Percentiles rank a stretch among this genome's conserved stretches.
Conservation (phyloP, 2,797 vertebrate genomes). For the Euphonia xanthogaster region DNA sequence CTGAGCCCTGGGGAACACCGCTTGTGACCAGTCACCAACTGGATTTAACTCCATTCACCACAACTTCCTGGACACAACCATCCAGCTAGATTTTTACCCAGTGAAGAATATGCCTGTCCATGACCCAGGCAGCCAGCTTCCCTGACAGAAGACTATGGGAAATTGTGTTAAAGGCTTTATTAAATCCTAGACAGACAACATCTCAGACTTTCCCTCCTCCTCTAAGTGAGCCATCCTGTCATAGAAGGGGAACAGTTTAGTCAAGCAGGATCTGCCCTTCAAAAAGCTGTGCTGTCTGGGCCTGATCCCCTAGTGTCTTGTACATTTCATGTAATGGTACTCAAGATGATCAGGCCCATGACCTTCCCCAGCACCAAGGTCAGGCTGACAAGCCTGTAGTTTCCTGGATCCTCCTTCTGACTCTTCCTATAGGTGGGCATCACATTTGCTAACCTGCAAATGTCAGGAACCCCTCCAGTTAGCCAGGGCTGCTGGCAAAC, state of each 20-base stretch:
- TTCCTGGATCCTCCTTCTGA: neutral
- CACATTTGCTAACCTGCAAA: neutral
- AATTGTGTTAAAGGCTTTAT: neutral
- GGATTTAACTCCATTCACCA: neutral
- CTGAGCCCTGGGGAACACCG: neutral
- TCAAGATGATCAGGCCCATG: neutral
- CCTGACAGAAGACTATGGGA: neutral
- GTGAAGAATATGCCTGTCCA: neutral
- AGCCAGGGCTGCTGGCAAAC: neutral
- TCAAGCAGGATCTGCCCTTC: neutral
- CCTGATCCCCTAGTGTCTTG: neutral
- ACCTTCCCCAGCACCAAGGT: neutral
- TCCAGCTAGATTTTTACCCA: neutral
- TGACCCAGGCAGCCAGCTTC: neutral
- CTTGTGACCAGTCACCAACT: neutral
- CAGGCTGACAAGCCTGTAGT: neutral
- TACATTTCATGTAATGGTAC: too few relatives aligned
- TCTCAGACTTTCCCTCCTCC: neutral
- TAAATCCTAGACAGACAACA: neutral
- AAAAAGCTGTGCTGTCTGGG: fast-evolving
- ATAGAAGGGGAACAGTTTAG: neutral
- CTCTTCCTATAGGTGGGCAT: neutral
- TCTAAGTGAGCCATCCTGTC: too few relatives aligned
- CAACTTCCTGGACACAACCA: neutral
- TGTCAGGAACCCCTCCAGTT: neutral